Base-by-base conservation (phyloP, 1,140 invertebrate species). In the Trichoplusia ni region DNA sequence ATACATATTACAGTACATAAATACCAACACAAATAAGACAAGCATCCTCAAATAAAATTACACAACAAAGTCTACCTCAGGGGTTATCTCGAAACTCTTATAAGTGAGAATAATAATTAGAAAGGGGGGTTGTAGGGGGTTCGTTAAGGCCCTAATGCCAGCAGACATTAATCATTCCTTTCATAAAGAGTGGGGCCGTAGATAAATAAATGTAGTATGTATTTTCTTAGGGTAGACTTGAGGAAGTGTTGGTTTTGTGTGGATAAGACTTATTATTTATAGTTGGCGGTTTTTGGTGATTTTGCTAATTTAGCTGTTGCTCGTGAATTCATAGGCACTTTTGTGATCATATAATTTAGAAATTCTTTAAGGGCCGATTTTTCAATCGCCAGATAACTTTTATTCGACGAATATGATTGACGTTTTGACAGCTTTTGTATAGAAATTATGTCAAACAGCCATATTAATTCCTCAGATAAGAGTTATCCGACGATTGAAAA, bases 171-270 rank as follows among this genome's bases (percentile, higher is more conserved):
- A 90, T 90, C 86, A 90, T 89, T 89, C 87, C 87, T 89, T 90
- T 90, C 86, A 89, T 87, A 89, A 90, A 88, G 86, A 89, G 84
- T 87, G 83, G 87, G 82, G 64, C 71, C 75, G 81, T 87, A 88
- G 87, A 90, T 90, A 90, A 90, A 90, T 90, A 90, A 90, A 86
- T 87, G 84, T 90, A 90, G 85, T 90, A 90, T 90, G 86, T 90
- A 82, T 87, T 90, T 90, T 90, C 85, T 90, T 89, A 84, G 87
- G 85, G 81, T 84, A 90, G 78, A 83, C 87, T 86, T 88, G 80
- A 88, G 85, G 77, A 77, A 67, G 21, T 18, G 68, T 2, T 61
- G 54, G 64, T 8, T 44, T 76, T 27, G 9, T 74, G 56, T 83
- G 81, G 86, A 86, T 75, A 68, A n/a, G 69, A 54, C 67, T 33